Evolutionary conservation across 2,797 vertebrate species (phyloP), one percentile per base, ranked within the genome.

Genomic region (Myripristis jacobus): DNA sequence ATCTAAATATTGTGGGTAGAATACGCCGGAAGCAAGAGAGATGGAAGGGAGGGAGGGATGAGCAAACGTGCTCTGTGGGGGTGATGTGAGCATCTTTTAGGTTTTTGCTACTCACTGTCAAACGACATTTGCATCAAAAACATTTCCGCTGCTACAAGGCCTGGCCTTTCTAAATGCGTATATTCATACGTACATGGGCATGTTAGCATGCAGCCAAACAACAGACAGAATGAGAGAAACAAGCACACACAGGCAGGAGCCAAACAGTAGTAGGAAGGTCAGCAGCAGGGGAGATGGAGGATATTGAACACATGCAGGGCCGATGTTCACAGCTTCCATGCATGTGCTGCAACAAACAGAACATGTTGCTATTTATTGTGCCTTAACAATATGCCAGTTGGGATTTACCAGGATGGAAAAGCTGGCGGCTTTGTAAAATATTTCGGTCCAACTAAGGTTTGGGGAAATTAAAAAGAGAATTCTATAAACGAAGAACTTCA

Each of bases 51-150:
- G 10, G 22, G 47, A 22, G 29, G 22, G 29, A 36, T 46, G n/a
- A 77, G 66, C 34, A 64, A 76, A 76, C 48, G 46, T 54, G 29
- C 29, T 62, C 18, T 61, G 12, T 18, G 15, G 29, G 74, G 50
- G 54, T 11, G 70, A 77, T 54, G 52, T 63, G 52, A 70, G 70
- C 48, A 61, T 51, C 25, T 52, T 38, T 38, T 21, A 25, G 29
- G 38, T 29, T 74, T 58, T 52, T 41, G 12, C 24, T 56, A 69
- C 31, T 53, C 27, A 21, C 54, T 74, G 69, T 70, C 41, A 56
- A 27, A 46, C 88, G 85, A 83, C 80, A 83, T 91, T 89, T 86
- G 60, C 31, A 50, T 76, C 54, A 61, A 67, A n/a, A 70, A 70
- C 38, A 65, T 58, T 74, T 71, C 52, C 50, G 34, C 13, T 51